Base-by-base conservation (phyloP, 2,797 vertebrate species). In the Adelosebastes latens region DNA sequence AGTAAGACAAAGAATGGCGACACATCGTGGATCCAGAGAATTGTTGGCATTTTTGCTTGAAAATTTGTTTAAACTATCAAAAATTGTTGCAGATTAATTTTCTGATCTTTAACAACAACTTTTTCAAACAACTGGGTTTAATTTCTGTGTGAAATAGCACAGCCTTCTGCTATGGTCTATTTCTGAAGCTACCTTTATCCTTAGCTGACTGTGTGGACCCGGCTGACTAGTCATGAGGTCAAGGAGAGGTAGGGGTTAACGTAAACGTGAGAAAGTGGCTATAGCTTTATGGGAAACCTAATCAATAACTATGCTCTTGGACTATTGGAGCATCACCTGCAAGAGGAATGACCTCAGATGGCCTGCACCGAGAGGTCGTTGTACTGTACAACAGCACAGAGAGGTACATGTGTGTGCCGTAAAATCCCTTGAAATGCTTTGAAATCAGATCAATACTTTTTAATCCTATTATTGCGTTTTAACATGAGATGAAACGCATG, bases 381-480 rank as follows among this genome's bases (percentile, higher is more conserved):
- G 62, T 49, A 24, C 36, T 75, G 20, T 65, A 36, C 59, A 29
- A 29, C n/a, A 22, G 7, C 5, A 8, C 59, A 20, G n/a, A 36
- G 29, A 76, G 29, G 42, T 55, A 42, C 56, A 58, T 4, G 25
- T 29, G 31, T 63, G 24, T 4, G 58, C 18, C 65, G 4, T 10
- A 25, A 39, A 78, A 81, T 16, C 29, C 46, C 25, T 20, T 55
- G 29, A 59, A 86, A 78, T 75, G 24, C 69, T 84, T 87, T 78
- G 29, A 79, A 86, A 84, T 75, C 79, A 68, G 65, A 85, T 89
- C 32, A 70, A 22, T 34, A 58, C 39, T 18, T 73, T 58, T 36
- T 69, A 79, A 87, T 74, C 78, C 62, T 60, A 69, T 79, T 62
- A 34, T 22, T 76, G 20, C 29, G 20, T 62, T 56, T 75, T n/a